phyloP scores from a whole-genome alignment of 2,797 vertebrate genomes.

The Macrochelys suwanniensis region DNA sequence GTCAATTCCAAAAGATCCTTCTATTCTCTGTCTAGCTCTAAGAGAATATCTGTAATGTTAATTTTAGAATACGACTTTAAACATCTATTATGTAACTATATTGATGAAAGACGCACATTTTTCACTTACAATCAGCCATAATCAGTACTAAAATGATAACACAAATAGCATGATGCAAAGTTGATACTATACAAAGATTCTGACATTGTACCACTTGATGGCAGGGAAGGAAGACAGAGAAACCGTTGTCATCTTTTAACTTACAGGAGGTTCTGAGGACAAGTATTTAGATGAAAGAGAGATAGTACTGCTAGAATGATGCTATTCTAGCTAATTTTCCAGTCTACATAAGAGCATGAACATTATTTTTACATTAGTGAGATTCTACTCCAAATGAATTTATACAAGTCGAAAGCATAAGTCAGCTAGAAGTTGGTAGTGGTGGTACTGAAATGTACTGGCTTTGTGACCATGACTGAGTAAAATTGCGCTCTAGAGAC shows the following conservation, averaged over 20 bases:
- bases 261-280: background rate
- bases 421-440: background rate
- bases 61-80: background rate
- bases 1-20: background rate
- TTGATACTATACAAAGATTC: background rate
- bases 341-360: background rate
- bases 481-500: background rate
- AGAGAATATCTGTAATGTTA: background rate
- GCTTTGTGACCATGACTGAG: conserved; percentile 8
- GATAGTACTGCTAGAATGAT: background rate
- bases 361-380: background rate
- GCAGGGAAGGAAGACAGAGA: background rate
- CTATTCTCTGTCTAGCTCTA: background rate
- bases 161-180: background rate
- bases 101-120: background rate
- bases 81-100: background rate
- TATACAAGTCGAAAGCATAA: background rate
- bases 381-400: background rate
- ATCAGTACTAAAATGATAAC: background rate
- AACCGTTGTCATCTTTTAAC: background rate
- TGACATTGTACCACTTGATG: background rate
- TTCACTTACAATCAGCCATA: background rate
- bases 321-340: background rate
- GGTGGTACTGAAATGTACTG: background rate
- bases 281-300: background rate